These are phyloP conservation scores for Lithophane ornitopus DNA, from an alignment of 2,888 invertebrate genomes.

Conservation along the genomic window DNA sequence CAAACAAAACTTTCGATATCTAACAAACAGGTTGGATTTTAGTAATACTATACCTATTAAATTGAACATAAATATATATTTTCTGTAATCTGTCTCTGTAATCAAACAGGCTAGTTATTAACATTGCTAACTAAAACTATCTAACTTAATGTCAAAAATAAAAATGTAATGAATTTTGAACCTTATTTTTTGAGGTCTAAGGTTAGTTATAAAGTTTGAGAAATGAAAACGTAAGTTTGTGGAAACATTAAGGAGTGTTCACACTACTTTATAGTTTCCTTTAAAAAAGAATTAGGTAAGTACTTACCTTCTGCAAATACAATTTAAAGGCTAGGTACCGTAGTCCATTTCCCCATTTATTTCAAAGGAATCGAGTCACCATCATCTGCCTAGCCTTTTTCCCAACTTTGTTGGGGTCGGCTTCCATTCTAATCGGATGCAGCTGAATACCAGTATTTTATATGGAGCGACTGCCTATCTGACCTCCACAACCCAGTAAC, in stretches of 20 bases:
- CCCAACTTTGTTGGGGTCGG: no score
- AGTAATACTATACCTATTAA: slow-evolving; percentile 39
- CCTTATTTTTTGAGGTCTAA: slow-evolving; percentile 5
- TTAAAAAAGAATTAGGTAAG: neutral
- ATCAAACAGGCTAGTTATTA: slow-evolving; percentile 63
- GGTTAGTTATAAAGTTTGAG: slow-evolving; percentile 15
- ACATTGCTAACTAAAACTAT: slow-evolving; percentile 57
- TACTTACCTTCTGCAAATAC: neutral
- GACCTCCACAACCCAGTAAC: no score
- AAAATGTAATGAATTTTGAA: slow-evolving; percentile 9
- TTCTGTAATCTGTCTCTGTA: slow-evolving; percentile 60
- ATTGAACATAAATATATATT: slow-evolving; percentile 55
- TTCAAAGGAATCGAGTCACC: neutral
- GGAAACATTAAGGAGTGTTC: slow-evolving; percentile 20
- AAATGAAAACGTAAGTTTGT: slow-evolving; percentile 39
- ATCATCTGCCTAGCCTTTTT: no score
- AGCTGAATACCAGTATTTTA: no score
- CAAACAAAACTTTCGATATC: slow-evolving; percentile 47
- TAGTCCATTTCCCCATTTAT: neutral
- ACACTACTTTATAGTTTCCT: slow-evolving; percentile 5
- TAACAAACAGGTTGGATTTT: slow-evolving; percentile 56
- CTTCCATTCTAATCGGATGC: no score
- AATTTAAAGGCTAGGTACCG: neutral
- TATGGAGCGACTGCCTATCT: no score
- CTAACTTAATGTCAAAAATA: neutral